Evolutionary conservation across 2,888 invertebrate species (phyloP), one percentile per base, ranked within the genome.

Genomic region (Dolichopus griseipennis): DNA sequence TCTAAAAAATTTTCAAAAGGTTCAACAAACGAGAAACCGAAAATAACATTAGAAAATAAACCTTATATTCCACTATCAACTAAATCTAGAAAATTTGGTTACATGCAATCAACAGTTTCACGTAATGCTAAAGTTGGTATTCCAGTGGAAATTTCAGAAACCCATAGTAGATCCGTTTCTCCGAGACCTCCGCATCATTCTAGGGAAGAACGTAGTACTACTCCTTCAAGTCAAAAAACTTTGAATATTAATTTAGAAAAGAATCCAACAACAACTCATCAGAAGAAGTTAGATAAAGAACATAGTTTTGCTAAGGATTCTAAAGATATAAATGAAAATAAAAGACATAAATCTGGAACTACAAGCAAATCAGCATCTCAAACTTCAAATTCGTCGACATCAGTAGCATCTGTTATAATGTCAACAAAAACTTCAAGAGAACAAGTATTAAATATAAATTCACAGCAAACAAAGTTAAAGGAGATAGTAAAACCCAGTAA

Each of bases 101-200:
- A 86, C 72, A 86, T 86, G 86, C 84, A 84, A 71, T 85, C 86
- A 1, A 87, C 87, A 33, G 75, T 86, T 63, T 85, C 86, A 1
- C 79, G 85, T 71, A 83, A 83, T 74, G 80, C 85, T 76, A 85
- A 86, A 75, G 81, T 83, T 63, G 84, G 83, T 15, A 81, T 71
- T 67, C 65, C 66, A 21, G 67, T 61, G 27, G 71, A 72, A 22
- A 12, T 15, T 20, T 7, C 22, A 37, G 66, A 73, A 2, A 69
- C 37, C 67, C 76, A 75, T 62, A 75, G 71, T 66, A 73, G 74
- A 61, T 73, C 73, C 66, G 72, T 70, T 8, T 74, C 73, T 12
- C 74, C 73, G 52, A 70, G 67, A 66, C 70, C 72, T 10, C 75
- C 73, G 69, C 76, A 76, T 12, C 75, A 18, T 9, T 66, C 70